Evolutionary conservation across 2,888 invertebrate genomes (phyloP).

Genomic region (Ypsolopha scabrella): DNA sequence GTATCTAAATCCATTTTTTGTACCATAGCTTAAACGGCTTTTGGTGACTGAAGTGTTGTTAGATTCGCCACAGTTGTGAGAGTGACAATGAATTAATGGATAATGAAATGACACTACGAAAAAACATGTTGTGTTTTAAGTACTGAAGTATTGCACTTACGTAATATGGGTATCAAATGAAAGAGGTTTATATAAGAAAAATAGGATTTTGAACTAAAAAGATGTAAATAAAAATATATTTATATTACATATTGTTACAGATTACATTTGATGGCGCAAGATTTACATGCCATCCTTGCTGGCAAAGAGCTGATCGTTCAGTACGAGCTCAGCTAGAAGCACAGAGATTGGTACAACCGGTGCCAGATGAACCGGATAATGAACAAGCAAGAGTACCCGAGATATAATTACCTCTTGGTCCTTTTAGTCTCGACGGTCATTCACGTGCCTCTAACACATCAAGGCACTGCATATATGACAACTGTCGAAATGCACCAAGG

Average conservation of each 20-base stretch:
- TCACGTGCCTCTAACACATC: conserved; percentile 4
- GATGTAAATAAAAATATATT: too few relatives aligned
- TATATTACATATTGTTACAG: background rate
- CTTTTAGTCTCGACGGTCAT: background rate
- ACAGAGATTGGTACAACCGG: background rate
- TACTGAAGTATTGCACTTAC: too few relatives aligned
- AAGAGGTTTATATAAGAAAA: too few relatives aligned
- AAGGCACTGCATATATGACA: conserved; percentile 4
- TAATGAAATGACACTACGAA: too few relatives aligned
- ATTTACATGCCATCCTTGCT: background rate
- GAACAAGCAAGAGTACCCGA: background rate
- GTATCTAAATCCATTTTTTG: too few relatives aligned
- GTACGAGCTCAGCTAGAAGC: background rate
- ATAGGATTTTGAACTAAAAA: too few relatives aligned
- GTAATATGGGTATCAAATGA: too few relatives aligned
- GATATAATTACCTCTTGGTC: background rate
- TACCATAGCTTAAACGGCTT: too few relatives aligned
- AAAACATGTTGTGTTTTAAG: too few relatives aligned
- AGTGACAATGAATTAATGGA: too few relatives aligned
- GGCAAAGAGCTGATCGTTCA: background rate
- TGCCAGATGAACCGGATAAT: background rate
- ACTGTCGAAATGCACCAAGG: background rate
- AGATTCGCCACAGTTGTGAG: too few relatives aligned
- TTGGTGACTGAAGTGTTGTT: too few relatives aligned
- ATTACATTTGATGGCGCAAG: background rate